Percentiles rank a stretch among this genome's conserved stretches.
These are phyloP conservation scores for Oenanthe melanoleuca DNA, from an alignment of 2,113 vertebrate species.

Conservation along the genomic window DNA sequence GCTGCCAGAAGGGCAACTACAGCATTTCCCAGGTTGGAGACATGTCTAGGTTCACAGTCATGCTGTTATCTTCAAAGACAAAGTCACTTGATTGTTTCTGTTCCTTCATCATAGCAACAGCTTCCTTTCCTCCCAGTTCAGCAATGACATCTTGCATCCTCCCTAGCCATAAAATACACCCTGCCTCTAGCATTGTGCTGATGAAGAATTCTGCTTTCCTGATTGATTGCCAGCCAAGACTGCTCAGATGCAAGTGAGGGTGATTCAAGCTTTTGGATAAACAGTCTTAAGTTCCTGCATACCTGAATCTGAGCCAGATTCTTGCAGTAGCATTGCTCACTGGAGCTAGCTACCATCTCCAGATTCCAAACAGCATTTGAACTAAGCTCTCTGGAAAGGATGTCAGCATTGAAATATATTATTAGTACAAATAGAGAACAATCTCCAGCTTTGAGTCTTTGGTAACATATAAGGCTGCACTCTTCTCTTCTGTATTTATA, in stretches of 20 bases:
- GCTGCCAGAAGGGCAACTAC: neutral
- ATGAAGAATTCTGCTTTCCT: slow-evolving; percentile 27
- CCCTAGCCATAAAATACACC: neutral
- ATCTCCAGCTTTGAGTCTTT: neutral
- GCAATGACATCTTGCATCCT: slow-evolving; percentile 17
- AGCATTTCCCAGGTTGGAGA: neutral
- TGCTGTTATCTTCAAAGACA: slow-evolving; percentile 15
- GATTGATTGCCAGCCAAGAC: slow-evolving; percentile 40
- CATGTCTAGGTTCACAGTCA: neutral
- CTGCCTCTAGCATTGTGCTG: neutral
- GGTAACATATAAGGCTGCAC: neutral
- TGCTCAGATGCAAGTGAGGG: slow-evolving; percentile 23
- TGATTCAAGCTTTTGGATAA: slow-evolving; percentile 50
- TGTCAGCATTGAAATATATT: neutral
- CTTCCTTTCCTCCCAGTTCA: slow-evolving; percentile 1
- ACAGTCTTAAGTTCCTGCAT: slow-evolving; percentile 52
- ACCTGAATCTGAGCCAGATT: slow-evolving; percentile 59
- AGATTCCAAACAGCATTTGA: neutral
- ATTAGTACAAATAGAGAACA: neutral
- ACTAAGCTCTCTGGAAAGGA: neutral
- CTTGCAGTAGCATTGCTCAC: neutral
- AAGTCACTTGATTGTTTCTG: slow-evolving; percentile 10
- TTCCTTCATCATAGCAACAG: slow-evolving; percentile 44
- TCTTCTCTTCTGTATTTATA: neutral
- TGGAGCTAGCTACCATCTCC: neutral